Conservation (phyloP, 2,797 vertebrate species). For the Hylomyscus alleni region DNA sequence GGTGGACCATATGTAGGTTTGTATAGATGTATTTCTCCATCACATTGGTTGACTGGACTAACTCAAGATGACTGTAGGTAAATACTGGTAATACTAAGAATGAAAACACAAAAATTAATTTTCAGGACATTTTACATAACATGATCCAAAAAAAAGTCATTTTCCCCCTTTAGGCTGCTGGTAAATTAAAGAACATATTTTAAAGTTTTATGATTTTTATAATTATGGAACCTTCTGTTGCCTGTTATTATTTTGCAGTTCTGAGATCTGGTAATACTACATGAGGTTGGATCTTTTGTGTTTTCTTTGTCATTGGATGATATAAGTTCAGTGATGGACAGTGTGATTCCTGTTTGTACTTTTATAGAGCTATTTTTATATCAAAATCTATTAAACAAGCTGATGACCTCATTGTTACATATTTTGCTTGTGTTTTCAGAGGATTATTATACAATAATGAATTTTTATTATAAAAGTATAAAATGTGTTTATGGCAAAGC, state of each 20-base stretch:
- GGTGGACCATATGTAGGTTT: conserved; percentile 94
- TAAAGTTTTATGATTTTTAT: conserved; percentile 53
- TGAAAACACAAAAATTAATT: conserved; percentile 64
- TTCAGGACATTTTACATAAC: conserved; percentile 62
- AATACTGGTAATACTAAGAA: conserved; percentile 71
- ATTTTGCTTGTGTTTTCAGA: conserved; percentile 65
- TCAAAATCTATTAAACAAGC: conserved; percentile 44
- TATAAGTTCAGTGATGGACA: conserved; percentile 44
- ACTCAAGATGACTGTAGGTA: conserved; percentile 77
- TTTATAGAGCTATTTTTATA: conserved; percentile 57
- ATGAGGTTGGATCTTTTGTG: not conserved
- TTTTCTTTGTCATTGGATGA: conserved; percentile 53
- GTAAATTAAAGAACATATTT: conserved; percentile 42
- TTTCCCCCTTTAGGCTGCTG: conserved; percentile 17
- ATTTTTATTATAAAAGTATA: conserved; percentile 68
- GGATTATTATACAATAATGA: conserved; percentile 10
- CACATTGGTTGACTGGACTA: conserved; percentile 71
- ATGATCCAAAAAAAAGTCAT: not conserved
- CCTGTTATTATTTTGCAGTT: conserved; percentile 41
- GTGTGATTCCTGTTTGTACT: conserved; percentile 61
- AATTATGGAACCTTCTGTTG: conserved; percentile 36
- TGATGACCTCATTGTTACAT: not conserved
- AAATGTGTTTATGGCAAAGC: conserved; percentile 41
- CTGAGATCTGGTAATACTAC: conserved; percentile 30
- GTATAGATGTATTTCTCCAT: conserved; percentile 80